phyloP scores from a whole-genome alignment of 2,888 invertebrate genomes.

The Portevinia maculata region DNA sequence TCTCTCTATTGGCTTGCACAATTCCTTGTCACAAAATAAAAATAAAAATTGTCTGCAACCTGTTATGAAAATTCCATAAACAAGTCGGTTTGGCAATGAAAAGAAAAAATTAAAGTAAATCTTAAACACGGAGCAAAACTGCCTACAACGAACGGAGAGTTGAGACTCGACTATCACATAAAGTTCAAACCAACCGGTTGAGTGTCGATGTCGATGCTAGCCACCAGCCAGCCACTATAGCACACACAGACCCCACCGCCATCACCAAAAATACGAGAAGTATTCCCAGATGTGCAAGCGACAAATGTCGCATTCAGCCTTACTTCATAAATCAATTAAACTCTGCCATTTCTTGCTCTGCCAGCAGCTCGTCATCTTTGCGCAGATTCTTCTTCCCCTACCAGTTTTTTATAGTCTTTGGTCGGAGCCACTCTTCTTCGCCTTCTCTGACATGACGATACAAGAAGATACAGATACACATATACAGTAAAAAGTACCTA shows the following conservation, averaged over 20 bases:
- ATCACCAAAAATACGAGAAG: slow-evolving; percentile 43
- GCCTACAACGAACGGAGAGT: slow-evolving; percentile 21
- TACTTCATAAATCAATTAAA: slow-evolving; percentile 74
- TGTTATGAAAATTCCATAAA: slow-evolving; percentile 74
- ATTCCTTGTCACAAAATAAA: slow-evolving; percentile 38
- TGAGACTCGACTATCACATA: slow-evolving; percentile 47
- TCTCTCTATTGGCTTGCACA: slow-evolving; percentile 47
- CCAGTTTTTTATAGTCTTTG: slow-evolving; percentile 27
- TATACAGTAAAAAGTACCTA: too few relatives aligned
- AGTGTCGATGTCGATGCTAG: slow-evolving; percentile 14
- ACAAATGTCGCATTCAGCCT: slow-evolving; percentile 72
- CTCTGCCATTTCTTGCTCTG: slow-evolving; percentile 71
- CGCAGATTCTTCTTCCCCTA: slow-evolving; percentile 51
- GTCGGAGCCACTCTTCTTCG: slow-evolving; percentile 17
- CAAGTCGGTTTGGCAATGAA: slow-evolving; percentile 69
- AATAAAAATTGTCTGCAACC: slow-evolving; percentile 62
- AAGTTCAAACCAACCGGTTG: slow-evolving; percentile 71
- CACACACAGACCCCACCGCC: slow-evolving; percentile 19
- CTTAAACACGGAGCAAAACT: slow-evolving; percentile 18
- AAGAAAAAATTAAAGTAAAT: slow-evolving; percentile 37
- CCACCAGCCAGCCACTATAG: slow-evolving; percentile 4
- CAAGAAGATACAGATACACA: slow-evolving; percentile 4
- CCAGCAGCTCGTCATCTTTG: slow-evolving; percentile 65
- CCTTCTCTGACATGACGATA: background rate
- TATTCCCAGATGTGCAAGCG: slow-evolving; percentile 64